Evolutionary conservation across 2,797 vertebrate species (phyloP).

Genomic region (Syndactyla subalaris): DNA sequence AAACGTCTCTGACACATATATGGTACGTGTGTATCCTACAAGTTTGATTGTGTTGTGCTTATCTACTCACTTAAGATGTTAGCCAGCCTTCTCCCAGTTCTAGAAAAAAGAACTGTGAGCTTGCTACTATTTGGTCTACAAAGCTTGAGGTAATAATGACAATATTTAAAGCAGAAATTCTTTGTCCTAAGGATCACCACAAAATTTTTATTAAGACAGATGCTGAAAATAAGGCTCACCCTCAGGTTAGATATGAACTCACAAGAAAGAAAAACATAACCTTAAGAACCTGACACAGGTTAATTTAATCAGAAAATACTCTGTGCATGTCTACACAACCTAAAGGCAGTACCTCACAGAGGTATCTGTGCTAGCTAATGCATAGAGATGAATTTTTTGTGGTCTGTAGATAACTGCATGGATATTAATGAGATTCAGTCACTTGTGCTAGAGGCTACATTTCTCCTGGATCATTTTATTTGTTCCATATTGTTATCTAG

Average conservation of each 20-base stretch:
- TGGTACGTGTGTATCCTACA: background rate
- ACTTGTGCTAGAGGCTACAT: constrained; percentile 48
- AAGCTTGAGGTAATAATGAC: background rate
- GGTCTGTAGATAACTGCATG: constrained; percentile 22
- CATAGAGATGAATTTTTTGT: background rate
- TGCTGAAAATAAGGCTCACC: background rate
- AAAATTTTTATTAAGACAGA: background rate
- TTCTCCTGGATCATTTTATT: constrained; percentile 45
- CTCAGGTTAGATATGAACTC: background rate
- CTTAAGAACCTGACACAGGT: background rate
- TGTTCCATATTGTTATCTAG: constrained; percentile 44
- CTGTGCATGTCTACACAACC: background rate
- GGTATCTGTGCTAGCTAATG: background rate
- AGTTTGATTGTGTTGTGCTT: constrained; percentile 29
- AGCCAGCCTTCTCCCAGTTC: background rate
- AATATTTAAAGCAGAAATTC: background rate
- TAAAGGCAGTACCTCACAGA: background rate
- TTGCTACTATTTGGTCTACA: background rate
- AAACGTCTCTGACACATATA: constrained; percentile 16
- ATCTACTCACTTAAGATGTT: background rate
- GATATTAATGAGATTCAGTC: constrained; percentile 35
- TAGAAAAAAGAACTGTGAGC: background rate
- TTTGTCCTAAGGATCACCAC: background rate
- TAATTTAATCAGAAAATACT: constrained; percentile 37
- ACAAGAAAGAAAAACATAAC: background rate